phyloP scores from a whole-genome alignment of 2,888 invertebrate species.

The Andrena praecox region DNA sequence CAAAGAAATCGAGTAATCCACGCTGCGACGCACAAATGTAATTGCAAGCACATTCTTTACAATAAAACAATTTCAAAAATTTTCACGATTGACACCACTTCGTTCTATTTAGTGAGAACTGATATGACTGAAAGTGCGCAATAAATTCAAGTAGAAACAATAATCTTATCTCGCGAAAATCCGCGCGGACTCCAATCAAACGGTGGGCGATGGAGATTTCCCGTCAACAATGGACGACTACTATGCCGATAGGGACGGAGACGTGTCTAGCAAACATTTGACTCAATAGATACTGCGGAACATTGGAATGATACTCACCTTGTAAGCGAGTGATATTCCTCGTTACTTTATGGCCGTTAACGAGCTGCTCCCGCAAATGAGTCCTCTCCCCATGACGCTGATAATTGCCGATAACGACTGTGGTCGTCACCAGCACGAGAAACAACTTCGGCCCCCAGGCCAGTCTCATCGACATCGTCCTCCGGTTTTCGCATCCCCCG shows the following conservation, averaged over 20 bases:
- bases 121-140: not conserved
- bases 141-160: not conserved
- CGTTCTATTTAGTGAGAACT: not conserved
- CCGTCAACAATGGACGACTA: not conserved
- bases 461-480: slow-evolving; percentile 80
- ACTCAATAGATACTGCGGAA: not conserved
- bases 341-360: slow-evolving; percentile 68
- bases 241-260: not conserved
- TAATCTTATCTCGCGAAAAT: not conserved
- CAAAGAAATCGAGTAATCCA: not conserved
- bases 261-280: not conserved
- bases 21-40: not conserved
- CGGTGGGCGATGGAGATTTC: not conserved
- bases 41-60: not conserved
- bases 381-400: slow-evolving; percentile 78
- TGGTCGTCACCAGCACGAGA: slow-evolving; percentile 79
- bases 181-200: not conserved
- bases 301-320: slow-evolving; percentile 65
- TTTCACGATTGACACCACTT: not conserved
- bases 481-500: slow-evolving; percentile 82
- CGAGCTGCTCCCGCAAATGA: slow-evolving; percentile 67
- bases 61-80: not conserved
- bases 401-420: slow-evolving; percentile 81
- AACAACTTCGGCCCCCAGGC: slow-evolving; percentile 81
- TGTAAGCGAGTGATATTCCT: slow-evolving; percentile 73